Evolutionary conservation across 2,797 vertebrate genomes (phyloP).

Genomic region (Leptatherina wallacei): DNA sequence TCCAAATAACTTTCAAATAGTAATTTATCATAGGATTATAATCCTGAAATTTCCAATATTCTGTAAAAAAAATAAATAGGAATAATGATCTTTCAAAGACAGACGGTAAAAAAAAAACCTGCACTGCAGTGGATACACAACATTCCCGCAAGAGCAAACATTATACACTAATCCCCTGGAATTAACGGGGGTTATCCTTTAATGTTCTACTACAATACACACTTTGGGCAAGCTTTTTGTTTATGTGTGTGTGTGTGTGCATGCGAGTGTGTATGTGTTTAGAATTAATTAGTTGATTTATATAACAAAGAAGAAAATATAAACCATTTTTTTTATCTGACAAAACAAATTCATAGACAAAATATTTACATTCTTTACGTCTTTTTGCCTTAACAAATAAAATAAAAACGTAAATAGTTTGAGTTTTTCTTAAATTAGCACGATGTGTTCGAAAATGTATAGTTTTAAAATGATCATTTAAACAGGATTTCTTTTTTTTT

Average conservation of each 20-base stretch:
- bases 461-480: background rate
- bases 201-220: constrained; percentile 43
- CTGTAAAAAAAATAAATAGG: background rate
- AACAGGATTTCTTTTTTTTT: background rate
- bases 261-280: background rate
- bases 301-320: constrained; percentile 5
- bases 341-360: background rate
- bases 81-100: background rate
- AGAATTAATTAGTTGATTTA: background rate
- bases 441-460: too few relatives aligned
- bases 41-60: background rate
- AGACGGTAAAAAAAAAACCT: too few relatives aligned
- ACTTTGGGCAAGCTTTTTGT: constrained; percentile 12
- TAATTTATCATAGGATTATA: too few relatives aligned
- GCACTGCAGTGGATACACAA: constrained; percentile 7
- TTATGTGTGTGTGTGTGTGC: constrained; percentile 22
- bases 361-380: background rate
- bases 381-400: background rate
- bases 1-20: too few relatives aligned
- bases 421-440: too few relatives aligned
- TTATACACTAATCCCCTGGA: constrained; percentile 51
- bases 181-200: constrained; percentile 58
- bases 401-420: background rate
- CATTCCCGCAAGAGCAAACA: constrained; percentile 40
- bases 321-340: background rate